Percentiles rank a stretch among this genome's conserved stretches.
Evolutionary conservation across 2,888 invertebrate genomes (phyloP).

Genomic region (Agrochola lychnidis): DNA sequence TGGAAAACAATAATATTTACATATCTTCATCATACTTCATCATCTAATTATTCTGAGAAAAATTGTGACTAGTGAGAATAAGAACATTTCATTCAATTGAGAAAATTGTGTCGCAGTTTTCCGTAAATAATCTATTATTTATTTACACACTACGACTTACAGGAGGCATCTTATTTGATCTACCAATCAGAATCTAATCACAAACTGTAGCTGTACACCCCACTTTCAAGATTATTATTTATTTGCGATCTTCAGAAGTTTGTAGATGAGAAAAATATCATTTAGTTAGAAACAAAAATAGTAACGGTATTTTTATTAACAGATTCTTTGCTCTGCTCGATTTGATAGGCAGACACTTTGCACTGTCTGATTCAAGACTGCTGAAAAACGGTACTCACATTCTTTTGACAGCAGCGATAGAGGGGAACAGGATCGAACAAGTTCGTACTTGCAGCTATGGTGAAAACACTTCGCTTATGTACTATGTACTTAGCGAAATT

Average conservation of each 20-base stretch:
- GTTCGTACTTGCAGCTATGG: constrained; percentile 40
- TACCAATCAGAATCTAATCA: constrained; percentile 2
- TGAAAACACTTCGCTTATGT: constrained; percentile 50
- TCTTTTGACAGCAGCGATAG: constrained; percentile 34
- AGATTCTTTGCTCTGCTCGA: background rate
- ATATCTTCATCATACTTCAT: background rate
- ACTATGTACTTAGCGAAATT: constrained; percentile 23
- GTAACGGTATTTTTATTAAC: constrained; percentile 28
- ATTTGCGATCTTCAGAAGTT: constrained; percentile 5
- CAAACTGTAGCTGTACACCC: constrained; percentile 8
- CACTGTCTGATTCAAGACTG: background rate
- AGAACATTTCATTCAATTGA: background rate
- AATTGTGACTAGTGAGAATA: background rate
- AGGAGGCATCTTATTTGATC: constrained; percentile 26
- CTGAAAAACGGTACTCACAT: constrained; percentile 52
- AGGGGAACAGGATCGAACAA: constrained; percentile 36
- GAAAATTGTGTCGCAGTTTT: background rate
- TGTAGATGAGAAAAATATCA: background rate
- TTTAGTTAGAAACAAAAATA: constrained; percentile 15
- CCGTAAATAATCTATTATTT: constrained; percentile 5
- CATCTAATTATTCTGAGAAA: background rate
- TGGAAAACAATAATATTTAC: constrained; percentile 60
- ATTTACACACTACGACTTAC: constrained; percentile 24
- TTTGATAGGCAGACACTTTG: constrained; percentile 15
- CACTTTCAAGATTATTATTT: constrained; percentile 1